phyloP scores from a whole-genome alignment of 2,888 invertebrate species.

The Pseudanteris insignis region DNA sequence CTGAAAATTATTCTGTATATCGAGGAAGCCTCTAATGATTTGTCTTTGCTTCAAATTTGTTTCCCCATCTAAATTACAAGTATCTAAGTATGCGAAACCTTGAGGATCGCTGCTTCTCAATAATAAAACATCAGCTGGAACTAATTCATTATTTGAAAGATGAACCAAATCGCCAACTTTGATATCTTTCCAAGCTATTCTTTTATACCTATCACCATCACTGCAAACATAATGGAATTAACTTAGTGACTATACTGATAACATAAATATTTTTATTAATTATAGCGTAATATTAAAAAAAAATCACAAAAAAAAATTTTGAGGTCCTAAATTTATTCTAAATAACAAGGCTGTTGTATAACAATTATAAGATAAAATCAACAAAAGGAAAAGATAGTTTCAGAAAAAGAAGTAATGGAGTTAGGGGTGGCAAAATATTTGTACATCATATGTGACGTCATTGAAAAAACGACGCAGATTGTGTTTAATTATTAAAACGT shows the following conservation, averaged over 20 bases:
- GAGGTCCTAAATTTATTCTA: too few species aligned
- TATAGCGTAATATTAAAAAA: too few species aligned
- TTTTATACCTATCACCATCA: constrained; percentile 82
- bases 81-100: constrained; percentile 93
- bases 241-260: too few species aligned
- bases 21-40: constrained; percentile 80
- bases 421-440: too few species aligned
- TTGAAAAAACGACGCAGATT: too few species aligned
- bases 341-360: neutral
- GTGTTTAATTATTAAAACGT: too few species aligned
- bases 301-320: too few species aligned
- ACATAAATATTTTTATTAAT: too few species aligned
- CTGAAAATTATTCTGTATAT: constrained; percentile 79
- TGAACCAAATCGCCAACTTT: constrained; percentile 94
- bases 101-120: constrained; percentile 87
- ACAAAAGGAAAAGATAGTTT: too few species aligned
- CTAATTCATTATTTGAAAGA: constrained; percentile 94
- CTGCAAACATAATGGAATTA: constrained; percentile 68
- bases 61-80: constrained; percentile 96
- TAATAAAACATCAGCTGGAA: constrained; percentile 94
- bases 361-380: too few species aligned
- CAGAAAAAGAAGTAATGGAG: too few species aligned
- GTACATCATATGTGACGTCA: too few species aligned
- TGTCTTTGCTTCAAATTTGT: constrained; percentile 93
- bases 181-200: constrained; percentile 89